Base-by-base conservation (phyloP, 2,797 vertebrate genomes). In the Enteromius trimaculatus region DNA sequence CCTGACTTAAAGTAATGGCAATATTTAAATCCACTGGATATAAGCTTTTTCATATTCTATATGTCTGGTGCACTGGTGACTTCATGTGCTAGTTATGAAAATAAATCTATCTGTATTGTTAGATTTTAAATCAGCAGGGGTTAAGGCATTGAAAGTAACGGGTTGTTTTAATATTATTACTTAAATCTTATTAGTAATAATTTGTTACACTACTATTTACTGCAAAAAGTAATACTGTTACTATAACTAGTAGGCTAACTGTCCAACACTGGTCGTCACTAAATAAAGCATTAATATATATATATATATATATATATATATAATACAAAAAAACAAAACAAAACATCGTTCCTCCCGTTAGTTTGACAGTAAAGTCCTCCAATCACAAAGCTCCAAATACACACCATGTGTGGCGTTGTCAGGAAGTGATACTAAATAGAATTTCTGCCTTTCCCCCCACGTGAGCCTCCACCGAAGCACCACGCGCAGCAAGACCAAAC, bases 401-500 rank as follows among this genome's bases (percentile, higher is more conserved):
- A 44, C 42, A 37, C 53, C 80, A 42, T 26, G 75, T 68, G 60
- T 51, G 58, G 42, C 78, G 75, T 86, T 83, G 88, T 79, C 85
- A 84, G 87, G 89, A 88, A 88, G 85, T 90, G 74, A 81, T 72
- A n/a, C 83, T 69, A 62, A 29, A 51, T 76, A 74, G 84, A 82
- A 89, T 81, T 66, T 85, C 6, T 74, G 51, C 53, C 70, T 77
- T 80, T 37, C 39, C 80, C 11, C 78, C 71, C 82, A 85, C 71
- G 80, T 87, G 77, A 87, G 86, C 79, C 84, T 82, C 75, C 70
- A 83, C 69, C 77, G 78, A 71, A 80, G 74, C 86, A 86, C 82
- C 82, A 83, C 85, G 86, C 85, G 82, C 70, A 85, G 85, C 83
- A 83, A 79, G 83, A 81, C 44, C n/a, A 66, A 82, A 80, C 84